Evolutionary conservation across 2,797 vertebrate genomes (phyloP).

Genomic region (Hozukius guyotensis): DNA sequence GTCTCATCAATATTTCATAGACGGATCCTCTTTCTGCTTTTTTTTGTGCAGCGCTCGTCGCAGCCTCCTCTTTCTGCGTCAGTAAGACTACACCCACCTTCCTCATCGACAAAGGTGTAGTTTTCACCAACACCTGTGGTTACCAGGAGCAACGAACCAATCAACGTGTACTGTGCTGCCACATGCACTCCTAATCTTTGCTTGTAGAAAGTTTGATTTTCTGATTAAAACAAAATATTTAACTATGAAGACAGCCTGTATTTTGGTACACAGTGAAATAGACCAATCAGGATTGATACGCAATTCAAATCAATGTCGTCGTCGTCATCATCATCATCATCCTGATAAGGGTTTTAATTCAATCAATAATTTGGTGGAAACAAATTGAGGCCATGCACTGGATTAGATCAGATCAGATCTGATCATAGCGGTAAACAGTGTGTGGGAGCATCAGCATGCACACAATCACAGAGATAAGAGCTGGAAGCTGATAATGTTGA

Average conservation of each 20-base stretch:
- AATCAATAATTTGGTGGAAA: slow-evolving; percentile 38
- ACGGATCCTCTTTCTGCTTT: slow-evolving; percentile 66
- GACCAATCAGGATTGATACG: background rate
- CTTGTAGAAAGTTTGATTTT: slow-evolving; percentile 13
- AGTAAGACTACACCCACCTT: slow-evolving; percentile 60
- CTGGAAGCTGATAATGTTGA: slow-evolving; percentile 22
- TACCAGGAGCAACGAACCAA: slow-evolving; percentile 32
- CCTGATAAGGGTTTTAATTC: slow-evolving; percentile 5
- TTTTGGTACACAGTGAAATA: slow-evolving; percentile 9
- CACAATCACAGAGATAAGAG: slow-evolving; percentile 49
- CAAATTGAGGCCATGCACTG: slow-evolving; percentile 56
- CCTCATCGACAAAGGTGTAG: slow-evolving; percentile 33
- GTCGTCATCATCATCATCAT: background rate
- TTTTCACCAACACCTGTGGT: slow-evolving; percentile 48
- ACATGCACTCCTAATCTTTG: slow-evolving; percentile 2
- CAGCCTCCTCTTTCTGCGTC: slow-evolving; percentile 49
- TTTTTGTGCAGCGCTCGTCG: slow-evolving; percentile 19
- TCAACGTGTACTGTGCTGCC: slow-evolving; percentile 16
- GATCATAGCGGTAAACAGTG: slow-evolving; percentile 32
- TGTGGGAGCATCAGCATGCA: slow-evolving; percentile 60
- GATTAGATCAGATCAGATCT: slow-evolving; percentile 16
- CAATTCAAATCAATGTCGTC: slow-evolving; percentile 14
- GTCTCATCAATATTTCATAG: slow-evolving; percentile 80
- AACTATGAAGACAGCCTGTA: slow-evolving; percentile 4
- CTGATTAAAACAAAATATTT: slow-evolving; percentile 16